These are phyloP conservation scores for Cerastis rubricosa DNA, from an alignment of 2,888 invertebrate species.

Conservation along the genomic window DNA sequence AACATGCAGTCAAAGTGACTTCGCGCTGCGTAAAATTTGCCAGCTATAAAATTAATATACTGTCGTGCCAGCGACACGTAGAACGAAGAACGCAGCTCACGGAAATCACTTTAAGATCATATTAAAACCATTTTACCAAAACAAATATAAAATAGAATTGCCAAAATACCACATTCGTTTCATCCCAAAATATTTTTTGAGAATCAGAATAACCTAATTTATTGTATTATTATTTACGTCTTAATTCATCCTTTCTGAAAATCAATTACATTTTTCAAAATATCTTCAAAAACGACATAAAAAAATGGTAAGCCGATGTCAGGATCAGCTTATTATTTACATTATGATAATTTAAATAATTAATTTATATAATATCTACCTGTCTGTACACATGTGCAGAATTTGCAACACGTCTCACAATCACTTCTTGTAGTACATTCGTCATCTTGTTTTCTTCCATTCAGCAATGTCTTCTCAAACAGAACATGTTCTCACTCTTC, in stretches of 20 bases:
- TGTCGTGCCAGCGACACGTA: neutral
- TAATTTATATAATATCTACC: neutral
- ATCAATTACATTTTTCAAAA: too few relatives aligned
- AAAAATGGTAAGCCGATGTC: too few relatives aligned
- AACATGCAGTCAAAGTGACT: too few relatives aligned
- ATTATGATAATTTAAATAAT: neutral
- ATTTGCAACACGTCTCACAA: neutral
- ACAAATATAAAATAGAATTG: neutral
- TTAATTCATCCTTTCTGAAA: too few relatives aligned
- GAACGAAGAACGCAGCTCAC: neutral
- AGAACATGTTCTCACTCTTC: neutral
- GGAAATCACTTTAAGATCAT: neutral
- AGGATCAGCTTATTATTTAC: neutral
- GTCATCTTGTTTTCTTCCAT: neutral
- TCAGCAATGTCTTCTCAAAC: neutral
- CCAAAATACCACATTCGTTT: neutral
- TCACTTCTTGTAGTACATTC: neutral
- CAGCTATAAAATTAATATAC: too few relatives aligned
- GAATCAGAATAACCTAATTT: neutral
- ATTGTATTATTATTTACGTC: neutral
- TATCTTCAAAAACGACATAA: too few relatives aligned
- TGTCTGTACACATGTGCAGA: slow-evolving; percentile 1
- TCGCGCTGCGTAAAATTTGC: too few relatives aligned
- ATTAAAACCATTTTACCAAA: neutral
- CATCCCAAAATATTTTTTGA: neutral